Percentiles rank a stretch among this genome's conserved stretches.
phyloP scores from a whole-genome alignment of 2,113 vertebrate genomes.

The Pomatostomus ruficeps region DNA sequence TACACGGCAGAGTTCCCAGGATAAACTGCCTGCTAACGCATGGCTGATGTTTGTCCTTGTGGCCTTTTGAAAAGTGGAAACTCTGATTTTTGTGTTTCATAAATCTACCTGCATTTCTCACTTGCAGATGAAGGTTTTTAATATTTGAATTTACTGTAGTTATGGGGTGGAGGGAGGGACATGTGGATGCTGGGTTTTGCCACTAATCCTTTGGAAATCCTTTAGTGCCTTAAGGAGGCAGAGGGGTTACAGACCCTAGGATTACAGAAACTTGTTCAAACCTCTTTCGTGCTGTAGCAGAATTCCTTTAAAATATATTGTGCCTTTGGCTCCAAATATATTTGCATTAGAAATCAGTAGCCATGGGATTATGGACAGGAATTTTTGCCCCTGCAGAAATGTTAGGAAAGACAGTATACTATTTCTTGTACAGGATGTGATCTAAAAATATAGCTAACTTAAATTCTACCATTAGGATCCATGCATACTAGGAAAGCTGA shows the following conservation, averaged over 20 bases:
- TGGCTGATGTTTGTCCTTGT: not conserved
- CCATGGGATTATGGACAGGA: not conserved
- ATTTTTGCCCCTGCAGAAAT: not conserved
- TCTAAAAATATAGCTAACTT: not conserved
- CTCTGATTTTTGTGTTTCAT: not conserved
- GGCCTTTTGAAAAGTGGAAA: not conserved
- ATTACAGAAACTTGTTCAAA: slow-evolving; percentile 22
- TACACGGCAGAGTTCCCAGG: not conserved
- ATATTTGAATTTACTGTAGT: not conserved
- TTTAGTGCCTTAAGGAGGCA: slow-evolving; percentile 64
- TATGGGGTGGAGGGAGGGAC: not conserved
- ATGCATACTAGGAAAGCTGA: not conserved
- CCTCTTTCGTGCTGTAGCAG: slow-evolving; percentile 10
- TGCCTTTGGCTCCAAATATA: slow-evolving; percentile 28
- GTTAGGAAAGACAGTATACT: not conserved
- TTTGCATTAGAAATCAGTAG: slow-evolving; percentile 8
- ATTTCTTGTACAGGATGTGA: not conserved
- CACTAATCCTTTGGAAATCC: slow-evolving; percentile 49
- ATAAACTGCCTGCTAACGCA: not conserved
- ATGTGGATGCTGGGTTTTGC: not conserved
- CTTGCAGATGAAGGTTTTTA: not conserved
- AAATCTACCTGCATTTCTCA: not conserved
- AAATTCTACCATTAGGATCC: not conserved
- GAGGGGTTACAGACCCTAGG: not conserved
- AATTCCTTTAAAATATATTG: slow-evolving; percentile 20